Base-by-base conservation (phyloP, 53 echinoderm and acorn worm species). In the Crossaster papposus region DNA sequence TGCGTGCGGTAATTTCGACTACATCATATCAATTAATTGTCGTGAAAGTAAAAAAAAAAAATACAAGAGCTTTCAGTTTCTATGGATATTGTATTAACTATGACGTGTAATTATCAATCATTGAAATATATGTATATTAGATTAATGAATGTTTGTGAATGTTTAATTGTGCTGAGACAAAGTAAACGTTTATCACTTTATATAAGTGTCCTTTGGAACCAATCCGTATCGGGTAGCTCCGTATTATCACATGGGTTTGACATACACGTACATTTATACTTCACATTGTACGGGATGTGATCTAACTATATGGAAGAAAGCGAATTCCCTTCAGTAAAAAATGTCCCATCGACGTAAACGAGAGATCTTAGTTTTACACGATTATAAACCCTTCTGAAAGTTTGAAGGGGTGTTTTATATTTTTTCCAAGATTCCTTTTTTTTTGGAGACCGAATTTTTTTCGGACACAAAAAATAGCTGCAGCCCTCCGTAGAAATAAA, bases 21-120 rank as follows among this genome's bases (percentile, higher is more conserved):
- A 33, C 75, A 36, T 34, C 13, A 22, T 44, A 44, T 74, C 20
- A 44, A 28, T 78, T 13, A 73, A 73, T 73, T 32, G 74, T 22
- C 23, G 70, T 51, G 83, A 70, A 80, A 68, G 70, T 51, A 33
- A 70, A 80, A 65, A 73, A 80, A 65, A 73, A 75, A 32, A 54
- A 54, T 55, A 87, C 54, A 32, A 33, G 87, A 87, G 87, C 87
- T 87, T 87, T 87, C 87, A 87, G 87, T 87, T 87, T 87, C n/a
- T 72, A 72, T 80, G 54, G 62, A 65, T 17, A 77, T 87, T 75
- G 77, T 55, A 73, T 55, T 37, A n/a, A 87, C 32, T 76, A 53
- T 74, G 36, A 74, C 15, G 75, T 36, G 30, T 70, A 54, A 37
- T 24, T 83, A 81, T 54, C 51, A 33, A 63, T 37, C 30, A 44